phyloP scores from a whole-genome alignment of 92 coral and sea anemone genomes.

The Scolanthus callimorphus region DNA sequence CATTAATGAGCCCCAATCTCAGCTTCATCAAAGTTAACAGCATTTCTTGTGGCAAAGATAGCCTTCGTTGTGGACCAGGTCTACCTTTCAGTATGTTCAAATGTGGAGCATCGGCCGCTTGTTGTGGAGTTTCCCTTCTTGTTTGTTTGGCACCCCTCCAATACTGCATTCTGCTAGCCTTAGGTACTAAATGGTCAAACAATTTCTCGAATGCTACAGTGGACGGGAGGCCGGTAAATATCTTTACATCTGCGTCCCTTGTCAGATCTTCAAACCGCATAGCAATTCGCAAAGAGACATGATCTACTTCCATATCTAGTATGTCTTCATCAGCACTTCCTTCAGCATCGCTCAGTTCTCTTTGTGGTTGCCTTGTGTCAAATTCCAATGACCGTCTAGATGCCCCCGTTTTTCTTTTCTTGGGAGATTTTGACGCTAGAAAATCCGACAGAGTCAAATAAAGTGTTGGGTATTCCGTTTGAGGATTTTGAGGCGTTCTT shows the following conservation, averaged over 20 bases:
- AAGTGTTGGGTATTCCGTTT: slow-evolving; percentile 39
- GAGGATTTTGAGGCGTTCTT: slow-evolving; percentile 31
- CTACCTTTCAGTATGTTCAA: background rate
- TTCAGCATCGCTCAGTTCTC: background rate
- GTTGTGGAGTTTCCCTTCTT: slow-evolving; percentile 32
- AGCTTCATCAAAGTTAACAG: slow-evolving; percentile 43
- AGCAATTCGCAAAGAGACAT: slow-evolving; percentile 4
- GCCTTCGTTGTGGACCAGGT: slow-evolving; percentile 30
- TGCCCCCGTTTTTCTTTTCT: slow-evolving; percentile 16
- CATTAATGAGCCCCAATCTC: slow-evolving; percentile 19
- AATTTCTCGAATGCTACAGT: no score
- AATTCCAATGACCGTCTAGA: background rate
- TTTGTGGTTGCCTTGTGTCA: background rate
- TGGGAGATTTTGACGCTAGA: slow-evolving; percentile 24
- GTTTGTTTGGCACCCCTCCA: slow-evolving; percentile 62
- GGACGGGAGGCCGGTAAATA: slow-evolving; percentile 40
- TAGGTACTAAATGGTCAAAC: no score
- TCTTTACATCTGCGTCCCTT: slow-evolving; percentile 26
- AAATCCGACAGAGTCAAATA: slow-evolving; percentile 41
- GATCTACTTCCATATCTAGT: slow-evolving; percentile 13
- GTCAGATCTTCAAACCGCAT: slow-evolving; percentile 44
- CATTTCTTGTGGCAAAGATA: slow-evolving; percentile 22
- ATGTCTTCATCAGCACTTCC: slow-evolving; percentile 14
- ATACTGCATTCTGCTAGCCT: no score
- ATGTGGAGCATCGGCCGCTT: slow-evolving; percentile 6